These are phyloP conservation scores for Hephaestus fuliginosus DNA, from an alignment of 2,797 vertebrate genomes.

Conservation along the genomic window DNA sequence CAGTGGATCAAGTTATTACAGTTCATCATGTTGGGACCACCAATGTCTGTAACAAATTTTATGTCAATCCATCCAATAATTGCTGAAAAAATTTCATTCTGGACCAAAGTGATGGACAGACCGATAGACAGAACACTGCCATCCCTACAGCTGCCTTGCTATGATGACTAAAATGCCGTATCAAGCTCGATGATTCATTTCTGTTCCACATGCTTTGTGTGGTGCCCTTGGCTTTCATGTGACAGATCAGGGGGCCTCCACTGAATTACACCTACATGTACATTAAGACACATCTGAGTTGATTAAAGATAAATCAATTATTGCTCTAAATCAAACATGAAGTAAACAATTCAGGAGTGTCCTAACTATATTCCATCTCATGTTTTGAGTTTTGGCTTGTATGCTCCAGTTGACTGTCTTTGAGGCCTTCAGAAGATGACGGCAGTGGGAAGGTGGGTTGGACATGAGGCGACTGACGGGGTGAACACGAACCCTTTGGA, in stretches of 20 bases:
- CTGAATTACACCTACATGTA: background rate
- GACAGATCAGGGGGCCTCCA: background rate
- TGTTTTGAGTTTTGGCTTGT: slow-evolving; percentile 1
- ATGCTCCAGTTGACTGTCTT: slow-evolving; percentile 1
- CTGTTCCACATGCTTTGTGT: background rate
- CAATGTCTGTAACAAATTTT: background rate
- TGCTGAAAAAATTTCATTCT: background rate
- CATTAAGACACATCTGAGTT: background rate
- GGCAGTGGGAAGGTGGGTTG: background rate
- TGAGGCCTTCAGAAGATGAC: background rate
- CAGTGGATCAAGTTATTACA: background rate
- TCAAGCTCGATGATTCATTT: background rate
- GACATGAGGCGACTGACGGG: background rate
- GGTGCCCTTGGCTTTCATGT: background rate
- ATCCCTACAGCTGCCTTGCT: too few relatives aligned
- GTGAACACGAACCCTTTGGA: background rate
- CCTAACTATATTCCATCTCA: background rate
- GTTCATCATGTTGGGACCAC: background rate
- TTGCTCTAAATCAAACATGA: background rate
- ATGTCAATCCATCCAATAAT: background rate
- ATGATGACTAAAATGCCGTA: background rate
- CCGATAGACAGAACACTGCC: too few relatives aligned
- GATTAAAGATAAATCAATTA: background rate
- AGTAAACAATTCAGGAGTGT: background rate
- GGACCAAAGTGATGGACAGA: too few relatives aligned